A percentile compares a stretch with the other conserved stretches of the same genome.
Conservation (phyloP, 2,113 vertebrate genomes). For the Morone chrysops region DNA sequence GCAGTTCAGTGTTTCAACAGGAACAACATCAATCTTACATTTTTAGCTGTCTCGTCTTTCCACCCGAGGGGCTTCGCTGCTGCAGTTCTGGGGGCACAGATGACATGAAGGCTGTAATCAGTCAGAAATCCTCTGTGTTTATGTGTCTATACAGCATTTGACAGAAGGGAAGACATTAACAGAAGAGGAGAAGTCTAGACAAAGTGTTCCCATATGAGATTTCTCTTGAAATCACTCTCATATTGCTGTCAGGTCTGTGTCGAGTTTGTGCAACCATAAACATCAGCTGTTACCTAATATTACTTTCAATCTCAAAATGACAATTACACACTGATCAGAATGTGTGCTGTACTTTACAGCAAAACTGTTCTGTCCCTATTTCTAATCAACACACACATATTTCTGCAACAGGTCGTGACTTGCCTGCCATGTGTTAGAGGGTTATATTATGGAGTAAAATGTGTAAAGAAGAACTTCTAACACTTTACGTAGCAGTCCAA, state of each 20-base stretch:
- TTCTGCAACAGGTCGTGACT: not conserved
- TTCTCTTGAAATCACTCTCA: not conserved
- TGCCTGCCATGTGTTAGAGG: not conserved
- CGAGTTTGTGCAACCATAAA: too few species aligned
- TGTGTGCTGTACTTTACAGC: not conserved
- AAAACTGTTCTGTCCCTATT: not conserved
- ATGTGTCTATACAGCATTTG: conserved; percentile 21
- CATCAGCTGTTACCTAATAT: not conserved
- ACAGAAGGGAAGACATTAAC: conserved; percentile 6
- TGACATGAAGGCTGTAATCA: conserved; percentile 34
- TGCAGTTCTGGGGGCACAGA: conserved; percentile 1
- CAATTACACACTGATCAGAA: not conserved
- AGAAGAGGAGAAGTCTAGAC: conserved; percentile 17
- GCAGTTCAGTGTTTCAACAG: not conserved
- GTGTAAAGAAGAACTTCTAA: not conserved
- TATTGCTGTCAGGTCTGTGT: not conserved
- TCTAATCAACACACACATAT: not conserved
- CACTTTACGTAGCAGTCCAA: not conserved
- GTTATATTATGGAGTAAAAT: not conserved
- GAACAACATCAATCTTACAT: not conserved
- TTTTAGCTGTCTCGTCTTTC: conserved; percentile 27
- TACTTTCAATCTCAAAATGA: not conserved
- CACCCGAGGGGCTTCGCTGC: conserved; percentile 28
- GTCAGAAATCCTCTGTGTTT: conserved; percentile 3
- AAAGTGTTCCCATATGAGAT: not conserved